phyloP scores from a whole-genome alignment of 1,140 invertebrate genomes.

The Hermetia illucens region DNA sequence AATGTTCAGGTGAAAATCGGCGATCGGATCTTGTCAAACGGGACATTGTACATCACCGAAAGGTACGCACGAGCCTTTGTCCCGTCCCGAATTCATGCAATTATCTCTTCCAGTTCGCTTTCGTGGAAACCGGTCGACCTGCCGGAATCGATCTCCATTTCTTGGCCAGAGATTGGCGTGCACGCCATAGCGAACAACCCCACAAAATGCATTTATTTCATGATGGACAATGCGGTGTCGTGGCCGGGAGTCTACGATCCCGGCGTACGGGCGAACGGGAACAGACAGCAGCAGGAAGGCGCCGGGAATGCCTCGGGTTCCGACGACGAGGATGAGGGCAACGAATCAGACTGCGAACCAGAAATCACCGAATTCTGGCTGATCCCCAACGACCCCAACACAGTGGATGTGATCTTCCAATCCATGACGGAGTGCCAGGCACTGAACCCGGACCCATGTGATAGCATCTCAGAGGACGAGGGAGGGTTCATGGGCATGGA shows the following conservation, averaged over 20 bases:
- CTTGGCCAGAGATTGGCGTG: constrained; percentile 24
- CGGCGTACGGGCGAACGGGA: constrained; percentile 4
- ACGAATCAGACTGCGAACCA: constrained; percentile 16
- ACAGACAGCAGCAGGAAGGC: constrained; percentile 8
- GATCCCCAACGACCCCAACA: constrained; percentile 16
- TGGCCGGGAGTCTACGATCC: constrained; percentile 21
- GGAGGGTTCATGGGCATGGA: constrained; percentile 1
- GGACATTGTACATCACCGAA: constrained; percentile 24
- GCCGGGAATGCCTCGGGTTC: constrained; percentile 17
- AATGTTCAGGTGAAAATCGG: constrained; percentile 24
- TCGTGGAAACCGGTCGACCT: constrained; percentile 19
- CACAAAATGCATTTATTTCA: constrained; percentile 26
- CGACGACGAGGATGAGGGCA: constrained; percentile 14
- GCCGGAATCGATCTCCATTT: constrained; percentile 21
- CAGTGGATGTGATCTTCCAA: constrained; percentile 23
- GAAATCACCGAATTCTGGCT: constrained; percentile 27
- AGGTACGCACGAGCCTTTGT: constrained; percentile 13
- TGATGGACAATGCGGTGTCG: constrained; percentile 23
- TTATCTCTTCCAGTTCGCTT: constrained; percentile 13
- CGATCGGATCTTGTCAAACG: constrained; percentile 18
- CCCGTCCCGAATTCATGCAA: constrained; percentile 6
- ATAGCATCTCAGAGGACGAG: constrained; percentile 18
- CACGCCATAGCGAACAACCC: constrained; percentile 23
- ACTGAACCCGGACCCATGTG: constrained; percentile 24
- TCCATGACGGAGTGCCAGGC: constrained; percentile 27